Evolutionary conservation across 2,113 vertebrate species (phyloP).

Genomic region (Aldabrachelys gigantea): DNA sequence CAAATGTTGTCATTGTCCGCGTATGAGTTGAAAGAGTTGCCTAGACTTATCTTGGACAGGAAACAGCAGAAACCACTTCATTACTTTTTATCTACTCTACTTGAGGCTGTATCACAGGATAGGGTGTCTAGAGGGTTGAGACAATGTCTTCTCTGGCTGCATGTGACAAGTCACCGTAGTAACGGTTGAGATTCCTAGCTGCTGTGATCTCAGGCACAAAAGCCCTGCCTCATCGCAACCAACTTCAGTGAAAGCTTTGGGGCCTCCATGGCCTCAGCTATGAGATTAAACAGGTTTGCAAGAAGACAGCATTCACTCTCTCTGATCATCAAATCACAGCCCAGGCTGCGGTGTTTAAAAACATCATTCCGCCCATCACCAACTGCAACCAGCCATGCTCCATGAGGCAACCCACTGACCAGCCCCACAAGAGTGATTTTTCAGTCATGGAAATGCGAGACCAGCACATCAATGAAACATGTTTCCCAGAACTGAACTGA

Average conservation of each 20-base stretch:
- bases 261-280: background rate
- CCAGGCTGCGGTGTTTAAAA: background rate
- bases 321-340: background rate
- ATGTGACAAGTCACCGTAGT: background rate
- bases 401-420: background rate
- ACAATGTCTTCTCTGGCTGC: background rate
- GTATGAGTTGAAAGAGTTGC: background rate
- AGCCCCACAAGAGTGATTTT: background rate
- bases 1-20: background rate
- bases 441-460: background rate
- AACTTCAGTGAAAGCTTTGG: background rate
- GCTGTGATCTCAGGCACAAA: background rate
- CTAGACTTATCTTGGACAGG: background rate
- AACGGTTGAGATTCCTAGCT: background rate
- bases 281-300: background rate
- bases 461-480: background rate
- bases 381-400: background rate
- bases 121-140: background rate
- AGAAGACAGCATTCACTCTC: background rate
- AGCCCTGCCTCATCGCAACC: background rate
- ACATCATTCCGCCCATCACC: background rate
- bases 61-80: background rate
- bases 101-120: background rate
- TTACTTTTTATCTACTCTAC: background rate
- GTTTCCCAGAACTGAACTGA: background rate